A percentile compares a stretch with the other conserved stretches of the same genome.
Evolutionary conservation across 2,888 invertebrate species (phyloP).

Genomic region (Gandaritis pyraliata): DNA sequence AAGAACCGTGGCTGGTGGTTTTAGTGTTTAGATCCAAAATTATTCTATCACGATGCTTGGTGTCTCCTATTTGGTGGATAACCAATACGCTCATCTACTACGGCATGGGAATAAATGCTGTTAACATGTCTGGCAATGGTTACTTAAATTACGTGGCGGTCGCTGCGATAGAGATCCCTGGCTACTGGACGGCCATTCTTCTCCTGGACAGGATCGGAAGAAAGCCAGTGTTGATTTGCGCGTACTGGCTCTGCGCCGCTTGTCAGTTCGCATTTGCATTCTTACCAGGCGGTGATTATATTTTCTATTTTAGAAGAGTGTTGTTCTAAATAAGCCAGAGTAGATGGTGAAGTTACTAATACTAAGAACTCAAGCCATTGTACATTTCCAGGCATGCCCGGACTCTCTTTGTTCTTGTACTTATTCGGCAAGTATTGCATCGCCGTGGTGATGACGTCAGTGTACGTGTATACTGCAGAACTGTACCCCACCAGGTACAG

Average conservation of each 20-base stretch:
- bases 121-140: conserved; percentile 86
- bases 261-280: conserved; percentile 86
- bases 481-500: conserved; percentile 87
- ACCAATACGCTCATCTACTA: conserved; percentile 89
- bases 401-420: conserved; percentile 79
- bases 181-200: conserved; percentile 86
- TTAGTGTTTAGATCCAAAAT: conserved; percentile 62
- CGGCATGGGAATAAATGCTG: conserved; percentile 88
- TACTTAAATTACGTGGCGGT: conserved; percentile 88
- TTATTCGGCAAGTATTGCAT: conserved; percentile 87
- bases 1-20: conserved; percentile 66
- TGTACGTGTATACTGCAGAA: conserved; percentile 88
- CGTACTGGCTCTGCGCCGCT: conserved; percentile 86
- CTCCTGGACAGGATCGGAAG: conserved; percentile 86
- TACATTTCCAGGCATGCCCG: conserved; percentile 54
- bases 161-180: conserved; percentile 88
- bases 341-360: no score
- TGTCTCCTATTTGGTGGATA: conserved; percentile 87
- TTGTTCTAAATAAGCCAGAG: no score
- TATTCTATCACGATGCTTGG: conserved; percentile 62
- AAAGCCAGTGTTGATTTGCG: conserved; percentile 85
- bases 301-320: no score
- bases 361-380: neutral
- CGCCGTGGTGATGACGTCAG: conserved; percentile 86
- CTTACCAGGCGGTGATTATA: conserved; percentile 76